Evolutionary conservation across 2,113 vertebrate genomes (phyloP).

Genomic region (Sisor rabdophorus): DNA sequence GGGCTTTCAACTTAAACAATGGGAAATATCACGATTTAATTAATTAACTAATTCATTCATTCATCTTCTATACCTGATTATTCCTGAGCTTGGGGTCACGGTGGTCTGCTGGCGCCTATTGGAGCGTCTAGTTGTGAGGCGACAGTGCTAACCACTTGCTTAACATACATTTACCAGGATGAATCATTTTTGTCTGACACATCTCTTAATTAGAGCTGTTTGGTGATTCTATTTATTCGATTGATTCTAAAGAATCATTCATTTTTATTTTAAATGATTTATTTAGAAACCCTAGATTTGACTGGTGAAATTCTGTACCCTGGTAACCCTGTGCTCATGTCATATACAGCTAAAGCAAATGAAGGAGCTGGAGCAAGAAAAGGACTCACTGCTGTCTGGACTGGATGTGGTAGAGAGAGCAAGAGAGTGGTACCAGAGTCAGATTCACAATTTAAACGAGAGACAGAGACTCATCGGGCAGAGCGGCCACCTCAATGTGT

Average conservation of each 20-base stretch:
- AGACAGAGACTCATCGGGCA: conserved; percentile 79
- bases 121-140: no score
- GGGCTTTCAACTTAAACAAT: background rate
- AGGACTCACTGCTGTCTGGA: conserved; percentile 85
- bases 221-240: no score
- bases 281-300: background rate
- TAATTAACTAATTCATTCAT: no score
- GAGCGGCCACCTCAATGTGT: conserved; percentile 67
- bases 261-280: background rate
- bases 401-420: conserved; percentile 83
- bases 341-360: conserved; percentile 81
- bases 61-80: no score
- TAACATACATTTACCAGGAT: no score
- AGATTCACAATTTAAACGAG: conserved; percentile 84
- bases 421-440: conserved; percentile 86
- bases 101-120: no score
- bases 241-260: no score
- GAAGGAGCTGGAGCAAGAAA: conserved; percentile 91
- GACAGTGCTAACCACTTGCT: no score
- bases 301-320: background rate
- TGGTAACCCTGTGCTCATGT: background rate
- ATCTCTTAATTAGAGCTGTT: no score
- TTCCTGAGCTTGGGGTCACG: no score
- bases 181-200: no score
- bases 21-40: no score